These are phyloP conservation scores for Erebia ligea DNA, from an alignment of 2,888 invertebrate species.

Conservation along the genomic window DNA sequence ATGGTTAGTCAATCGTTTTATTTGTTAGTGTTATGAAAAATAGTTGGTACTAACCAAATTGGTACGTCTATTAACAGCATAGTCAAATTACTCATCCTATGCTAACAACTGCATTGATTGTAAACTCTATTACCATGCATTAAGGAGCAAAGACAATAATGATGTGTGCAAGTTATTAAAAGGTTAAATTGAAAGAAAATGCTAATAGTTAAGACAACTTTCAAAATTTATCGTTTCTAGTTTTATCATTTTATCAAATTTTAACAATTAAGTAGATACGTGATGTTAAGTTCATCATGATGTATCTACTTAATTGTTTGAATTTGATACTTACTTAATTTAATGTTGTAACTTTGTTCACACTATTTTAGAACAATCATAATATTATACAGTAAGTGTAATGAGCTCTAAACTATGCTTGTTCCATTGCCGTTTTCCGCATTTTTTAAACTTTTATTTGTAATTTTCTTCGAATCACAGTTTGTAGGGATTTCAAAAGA, in stretches of 20 bases:
- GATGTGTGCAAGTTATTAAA: conserved; percentile 24
- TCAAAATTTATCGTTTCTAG: conserved; percentile 53
- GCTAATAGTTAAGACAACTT: conserved; percentile 49
- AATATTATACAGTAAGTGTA: too few relatives aligned
- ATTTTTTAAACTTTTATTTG: too few relatives aligned
- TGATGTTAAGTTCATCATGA: too few relatives aligned
- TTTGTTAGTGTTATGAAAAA: background rate
- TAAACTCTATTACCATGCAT: conserved; percentile 38
- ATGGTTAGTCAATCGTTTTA: too few relatives aligned
- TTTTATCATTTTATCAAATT: conserved; percentile 40
- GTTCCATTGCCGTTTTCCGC: too few relatives aligned
- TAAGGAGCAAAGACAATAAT: conserved; percentile 21
- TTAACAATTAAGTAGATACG: too few relatives aligned
- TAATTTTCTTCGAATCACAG: too few relatives aligned
- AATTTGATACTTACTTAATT: too few relatives aligned
- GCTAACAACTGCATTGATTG: conserved; percentile 26
- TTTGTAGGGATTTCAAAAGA: too few relatives aligned
- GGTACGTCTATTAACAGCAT: background rate
- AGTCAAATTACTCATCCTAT: conserved; percentile 28
- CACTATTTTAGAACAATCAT: background rate
- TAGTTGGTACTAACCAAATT: background rate
- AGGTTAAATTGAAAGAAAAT: conserved; percentile 46
- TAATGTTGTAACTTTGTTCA: too few relatives aligned
- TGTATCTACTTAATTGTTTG: too few relatives aligned
- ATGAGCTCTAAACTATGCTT: too few relatives aligned